Conservation (phyloP, 2,797 vertebrate species). For the Centropyge bicolor region DNA sequence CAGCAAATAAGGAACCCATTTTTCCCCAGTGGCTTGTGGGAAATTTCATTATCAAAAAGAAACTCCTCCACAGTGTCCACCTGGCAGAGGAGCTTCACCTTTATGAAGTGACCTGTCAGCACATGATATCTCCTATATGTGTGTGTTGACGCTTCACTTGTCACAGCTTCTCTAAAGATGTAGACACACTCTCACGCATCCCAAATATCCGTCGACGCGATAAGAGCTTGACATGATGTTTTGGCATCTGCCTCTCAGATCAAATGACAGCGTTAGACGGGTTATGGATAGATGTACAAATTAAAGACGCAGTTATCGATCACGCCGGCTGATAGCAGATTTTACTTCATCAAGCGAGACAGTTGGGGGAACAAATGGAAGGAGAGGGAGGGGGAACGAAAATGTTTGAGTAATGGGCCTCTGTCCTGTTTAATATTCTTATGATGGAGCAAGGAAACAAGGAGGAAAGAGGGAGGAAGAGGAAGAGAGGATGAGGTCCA, state of each 20-base stretch:
- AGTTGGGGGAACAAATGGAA: conserved; percentile 33
- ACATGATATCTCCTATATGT: conserved; percentile 6
- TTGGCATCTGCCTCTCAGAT: conserved; percentile 27
- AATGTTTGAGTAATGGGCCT: conserved; percentile 65
- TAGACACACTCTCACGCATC: background rate
- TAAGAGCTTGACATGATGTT: conserved; percentile 18
- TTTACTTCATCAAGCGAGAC: conserved; percentile 55
- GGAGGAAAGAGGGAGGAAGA: conserved; percentile 26
- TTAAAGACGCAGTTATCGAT: conserved; percentile 66
- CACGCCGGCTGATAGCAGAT: conserved; percentile 52
- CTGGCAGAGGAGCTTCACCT: conserved; percentile 47
- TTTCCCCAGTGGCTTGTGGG: conserved; percentile 62
- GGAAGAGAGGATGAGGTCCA: conserved; percentile 41
- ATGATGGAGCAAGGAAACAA: conserved; percentile 58
- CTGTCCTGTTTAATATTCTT: conserved; percentile 66
- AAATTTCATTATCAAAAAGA: conserved; percentile 69
- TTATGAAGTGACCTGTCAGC: conserved; percentile 42
- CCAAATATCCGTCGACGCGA: conserved; percentile 5
- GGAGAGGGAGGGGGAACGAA: conserved; percentile 9
- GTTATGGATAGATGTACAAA: conserved; percentile 45
- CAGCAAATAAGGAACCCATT: conserved; percentile 30
- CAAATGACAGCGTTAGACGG: conserved; percentile 34
- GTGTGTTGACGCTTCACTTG: conserved; percentile 14
- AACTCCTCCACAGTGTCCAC: conserved; percentile 35
- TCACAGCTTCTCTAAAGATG: background rate